Base-by-base conservation (phyloP, 1,140 invertebrate genomes). In the Drosophila lini region DNA sequence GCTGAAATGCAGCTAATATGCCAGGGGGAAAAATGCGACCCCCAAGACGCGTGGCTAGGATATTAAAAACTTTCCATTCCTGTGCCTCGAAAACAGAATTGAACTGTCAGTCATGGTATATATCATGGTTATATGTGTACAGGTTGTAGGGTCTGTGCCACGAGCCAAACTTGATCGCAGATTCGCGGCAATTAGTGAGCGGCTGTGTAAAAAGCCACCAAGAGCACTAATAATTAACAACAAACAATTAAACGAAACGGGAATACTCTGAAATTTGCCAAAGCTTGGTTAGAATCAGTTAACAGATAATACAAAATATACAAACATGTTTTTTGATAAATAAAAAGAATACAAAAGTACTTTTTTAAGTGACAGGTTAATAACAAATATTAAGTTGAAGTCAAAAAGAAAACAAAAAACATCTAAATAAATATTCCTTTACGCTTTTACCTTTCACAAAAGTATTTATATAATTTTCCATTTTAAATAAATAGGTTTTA, bases 61-160 rank as follows among this genome's bases (percentile, higher is more conserved):
- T 31, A 55, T 58, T 78, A 45, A 55, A 81, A 88, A 73, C 61
- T 86, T 85, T 85, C 81, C 82, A 75, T 50, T 44, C 74, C 73
- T 41, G 16, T 36, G 53, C 13, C 15, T 56, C 42, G 13, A 55
- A 74, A 42, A 36, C 60, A 42, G 36, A 19, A 19, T 19, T 22
- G 44, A 56, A 40, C 59, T 25, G 52, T 50, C 65, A 58, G 57
- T 70, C 50, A 40, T 22, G 50, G 0, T 22, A 25, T 53, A 53
- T 10, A 53, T 36, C 16, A 9, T 36, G 31, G 10, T 0, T 11
- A 7, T 16, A 31, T 13, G 6, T 34, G 10, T 52, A 41, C 32
- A 50, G 62, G 55, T 16, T 48, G 31, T 41, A 53, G 44, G 59
- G 59, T 75, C 65, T 79, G 73, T 76, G 83, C 75, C 75, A 59